These are phyloP conservation scores for Tachuris rubrigastra DNA, from an alignment of 2,113 vertebrate species.

Conservation along the genomic window DNA sequence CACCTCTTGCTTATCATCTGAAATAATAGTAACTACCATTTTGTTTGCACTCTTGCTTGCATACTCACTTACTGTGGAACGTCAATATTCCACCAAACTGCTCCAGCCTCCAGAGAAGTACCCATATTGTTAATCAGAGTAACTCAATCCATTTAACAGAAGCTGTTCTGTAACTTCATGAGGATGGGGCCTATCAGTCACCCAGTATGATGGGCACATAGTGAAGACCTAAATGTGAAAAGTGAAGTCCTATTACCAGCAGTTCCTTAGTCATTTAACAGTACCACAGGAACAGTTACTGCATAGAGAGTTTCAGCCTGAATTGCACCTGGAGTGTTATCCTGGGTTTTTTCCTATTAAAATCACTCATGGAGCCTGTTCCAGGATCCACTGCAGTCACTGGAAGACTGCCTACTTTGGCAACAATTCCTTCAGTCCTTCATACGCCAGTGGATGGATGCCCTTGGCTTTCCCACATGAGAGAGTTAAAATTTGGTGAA, in stretches of 20 bases:
- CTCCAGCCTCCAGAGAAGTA: background rate
- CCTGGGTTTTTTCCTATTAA: background rate
- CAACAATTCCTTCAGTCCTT: background rate
- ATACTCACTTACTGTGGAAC: background rate
- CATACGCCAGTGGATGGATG: fast-evolving
- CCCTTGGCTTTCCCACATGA: background rate
- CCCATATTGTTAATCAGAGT: background rate
- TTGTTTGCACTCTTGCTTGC: background rate
- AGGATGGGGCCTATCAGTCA: background rate
- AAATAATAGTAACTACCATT: background rate
- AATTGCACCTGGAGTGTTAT: background rate
- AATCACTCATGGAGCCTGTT: background rate
- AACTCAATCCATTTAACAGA: background rate
- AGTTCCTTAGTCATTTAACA: background rate
- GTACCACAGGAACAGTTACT: background rate
- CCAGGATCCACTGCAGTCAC: background rate
- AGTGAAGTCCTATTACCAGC: background rate
- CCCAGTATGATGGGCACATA: background rate
- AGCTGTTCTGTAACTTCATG: background rate
- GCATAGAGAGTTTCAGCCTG: background rate
- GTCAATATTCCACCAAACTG: background rate
- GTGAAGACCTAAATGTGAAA: background rate
- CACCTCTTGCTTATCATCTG: background rate
- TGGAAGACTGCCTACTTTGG: background rate
- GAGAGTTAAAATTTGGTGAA: background rate